Conservation (phyloP, 2,113 vertebrate genomes). For the Heterochromis multidens region DNA sequence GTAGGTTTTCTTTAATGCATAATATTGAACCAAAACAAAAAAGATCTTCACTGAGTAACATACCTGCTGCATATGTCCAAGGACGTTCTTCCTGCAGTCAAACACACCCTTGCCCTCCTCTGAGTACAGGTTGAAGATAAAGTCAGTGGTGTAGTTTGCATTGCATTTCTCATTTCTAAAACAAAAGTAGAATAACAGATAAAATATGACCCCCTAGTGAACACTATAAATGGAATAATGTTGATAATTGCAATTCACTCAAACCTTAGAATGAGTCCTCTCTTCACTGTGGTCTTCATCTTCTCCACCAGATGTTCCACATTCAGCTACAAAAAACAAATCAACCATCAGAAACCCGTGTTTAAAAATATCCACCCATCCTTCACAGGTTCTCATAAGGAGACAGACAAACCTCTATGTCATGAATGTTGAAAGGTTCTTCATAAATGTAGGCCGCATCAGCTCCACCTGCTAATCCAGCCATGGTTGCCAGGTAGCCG, state of each 20-base stretch:
- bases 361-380: not conserved
- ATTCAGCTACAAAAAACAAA: constrained; percentile 73
- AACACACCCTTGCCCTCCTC: constrained; percentile 91
- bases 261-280: constrained; percentile 88
- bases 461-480: constrained; percentile 86
- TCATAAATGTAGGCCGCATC: constrained; percentile 93
- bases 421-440: constrained; percentile 85
- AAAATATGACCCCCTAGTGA: not conserved
- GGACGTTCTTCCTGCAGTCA: constrained; percentile 89
- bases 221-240: not conserved
- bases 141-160: constrained; percentile 87
- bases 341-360: not conserved
- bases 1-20: not conserved
- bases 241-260: not conserved
- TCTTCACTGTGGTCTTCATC: constrained; percentile 93
- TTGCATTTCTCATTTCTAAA: constrained; percentile 85
- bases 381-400: not conserved
- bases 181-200: not conserved
- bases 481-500: constrained; percentile 94
- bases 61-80: constrained; percentile 96
- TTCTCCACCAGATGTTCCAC: constrained; percentile 89
- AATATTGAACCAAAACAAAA: not conserved
- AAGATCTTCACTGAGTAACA: not conserved
- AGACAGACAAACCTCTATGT: constrained; percentile 81
- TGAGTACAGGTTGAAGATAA: constrained; percentile 89